Evolutionary conservation across 2,113 vertebrate species (phyloP).

Genomic region (Ploceus nigricollis): DNA sequence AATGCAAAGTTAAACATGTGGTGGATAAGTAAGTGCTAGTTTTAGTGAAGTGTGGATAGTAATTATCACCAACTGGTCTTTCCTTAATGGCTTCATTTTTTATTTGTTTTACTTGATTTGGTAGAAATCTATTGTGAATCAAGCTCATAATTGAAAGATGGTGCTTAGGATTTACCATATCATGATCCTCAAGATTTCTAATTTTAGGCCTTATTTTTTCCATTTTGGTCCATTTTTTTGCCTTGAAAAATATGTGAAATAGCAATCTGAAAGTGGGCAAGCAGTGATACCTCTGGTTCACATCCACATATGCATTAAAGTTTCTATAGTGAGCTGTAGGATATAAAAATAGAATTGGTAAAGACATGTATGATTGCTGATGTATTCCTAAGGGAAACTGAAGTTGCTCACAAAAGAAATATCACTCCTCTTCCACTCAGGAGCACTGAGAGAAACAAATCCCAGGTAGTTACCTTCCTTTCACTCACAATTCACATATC

Average conservation of each 20-base stretch:
- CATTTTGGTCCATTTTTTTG: background rate
- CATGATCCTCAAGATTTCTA: background rate
- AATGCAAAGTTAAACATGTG: background rate
- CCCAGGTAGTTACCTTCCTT: slow-evolving; percentile 20
- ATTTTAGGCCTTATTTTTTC: background rate
- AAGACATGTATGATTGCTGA: slow-evolving; percentile 17
- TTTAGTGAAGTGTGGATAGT: background rate
- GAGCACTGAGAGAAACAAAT: background rate
- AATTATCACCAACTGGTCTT: background rate
- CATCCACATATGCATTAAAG: background rate
- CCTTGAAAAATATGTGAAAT: background rate
- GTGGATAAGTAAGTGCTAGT: background rate
- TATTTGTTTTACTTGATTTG: background rate
- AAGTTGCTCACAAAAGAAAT: slow-evolving; percentile 18
- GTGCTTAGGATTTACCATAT: background rate
- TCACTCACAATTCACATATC: slow-evolving; percentile 2
- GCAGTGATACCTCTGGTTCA: background rate
- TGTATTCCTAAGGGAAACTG: slow-evolving; percentile 26
- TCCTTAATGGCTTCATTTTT: background rate
- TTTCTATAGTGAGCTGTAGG: background rate
- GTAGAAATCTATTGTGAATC: background rate
- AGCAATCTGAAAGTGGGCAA: background rate
- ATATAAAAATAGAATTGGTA: slow-evolving; percentile 15
- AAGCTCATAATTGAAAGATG: background rate
- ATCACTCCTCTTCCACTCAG: background rate